These are phyloP conservation scores for Thoracochromis brauschi DNA, from an alignment of 2,113 vertebrate genomes.

Conservation along the genomic window DNA sequence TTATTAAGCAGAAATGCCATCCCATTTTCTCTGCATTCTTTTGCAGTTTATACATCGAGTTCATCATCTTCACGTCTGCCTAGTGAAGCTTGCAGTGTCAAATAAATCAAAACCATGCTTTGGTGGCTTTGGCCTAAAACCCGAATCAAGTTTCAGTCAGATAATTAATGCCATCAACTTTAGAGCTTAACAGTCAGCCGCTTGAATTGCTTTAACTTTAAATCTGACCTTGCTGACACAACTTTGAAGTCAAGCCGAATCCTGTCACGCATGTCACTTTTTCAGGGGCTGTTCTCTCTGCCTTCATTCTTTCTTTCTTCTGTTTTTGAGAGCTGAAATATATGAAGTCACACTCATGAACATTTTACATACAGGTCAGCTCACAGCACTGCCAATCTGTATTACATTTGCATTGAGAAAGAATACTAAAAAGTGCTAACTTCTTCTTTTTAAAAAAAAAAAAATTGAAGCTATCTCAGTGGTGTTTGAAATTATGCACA, in stretches of 20 bases:
- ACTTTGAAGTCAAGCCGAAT: not conserved
- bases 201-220: not conserved
- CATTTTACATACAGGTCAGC: not conserved
- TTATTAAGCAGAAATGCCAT: not conserved
- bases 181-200: not conserved
- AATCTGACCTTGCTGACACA: not conserved
- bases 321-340: not conserved
- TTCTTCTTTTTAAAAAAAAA: fast-evolving
- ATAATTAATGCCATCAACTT: not conserved
- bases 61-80: not conserved
- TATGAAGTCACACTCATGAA: not conserved
- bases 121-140: not conserved
- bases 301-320: not conserved
- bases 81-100: not conserved
- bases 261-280: not conserved
- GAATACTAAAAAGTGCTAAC: not conserved
- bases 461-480: constrained; percentile 14
- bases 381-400: not conserved
- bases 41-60: not conserved
- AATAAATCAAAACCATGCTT: not conserved
- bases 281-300: not conserved
- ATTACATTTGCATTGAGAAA: not conserved
- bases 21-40: not conserved
- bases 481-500: not conserved
- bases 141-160: not conserved